Base-by-base conservation (phyloP, 2,888 invertebrate genomes). In the Plagodis pulveraria region DNA sequence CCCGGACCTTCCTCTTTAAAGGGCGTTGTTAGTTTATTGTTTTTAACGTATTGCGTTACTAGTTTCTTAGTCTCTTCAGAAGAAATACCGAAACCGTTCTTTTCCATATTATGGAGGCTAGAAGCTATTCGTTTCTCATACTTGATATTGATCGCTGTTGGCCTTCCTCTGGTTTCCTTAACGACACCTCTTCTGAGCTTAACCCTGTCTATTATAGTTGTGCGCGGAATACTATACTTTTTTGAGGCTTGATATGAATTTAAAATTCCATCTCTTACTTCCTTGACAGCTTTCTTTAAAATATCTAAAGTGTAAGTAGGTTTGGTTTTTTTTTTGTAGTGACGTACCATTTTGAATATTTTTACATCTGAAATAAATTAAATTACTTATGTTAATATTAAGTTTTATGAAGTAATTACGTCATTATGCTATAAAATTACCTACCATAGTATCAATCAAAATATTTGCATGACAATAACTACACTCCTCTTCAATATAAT, bases 201-300 rank as follows among this genome's bases (percentile, higher is more conserved):
- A 0, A 66, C 61, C 57, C 65, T 8, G 44, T 68, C 68, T 22
- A 42, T 38, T 54, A 66, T 64, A 40, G 64, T 65, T 22, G 50
- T 65, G 9, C 61, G 61, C 9, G 62, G 67, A 12, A 68, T 66
- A 11, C 47, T 43, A 42, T 66, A 68, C 49, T 64, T 62, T 45
- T 54, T 50, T 56, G 66, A 36, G 10, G 64, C 66, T 59, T 66
- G 66, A 44, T 68, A 66, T n/a, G 63, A 50, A 51, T 64, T 66
- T 41, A 63, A 9, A 11, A 36, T 42, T 10, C 56, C 58, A 57
- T 35, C 55, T 53, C 34, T 49, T 11, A 62, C 65, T 53, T 65
- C 55, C 8, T 56, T 45, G 40, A 65, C 55, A 11, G 62, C 59
- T 50, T 56, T 51, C 44, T 61, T 57, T 62, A 62, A 62, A 33